Base-by-base conservation (phyloP, 1,140 invertebrate species). In the Tachypleus tridentatus region DNA sequence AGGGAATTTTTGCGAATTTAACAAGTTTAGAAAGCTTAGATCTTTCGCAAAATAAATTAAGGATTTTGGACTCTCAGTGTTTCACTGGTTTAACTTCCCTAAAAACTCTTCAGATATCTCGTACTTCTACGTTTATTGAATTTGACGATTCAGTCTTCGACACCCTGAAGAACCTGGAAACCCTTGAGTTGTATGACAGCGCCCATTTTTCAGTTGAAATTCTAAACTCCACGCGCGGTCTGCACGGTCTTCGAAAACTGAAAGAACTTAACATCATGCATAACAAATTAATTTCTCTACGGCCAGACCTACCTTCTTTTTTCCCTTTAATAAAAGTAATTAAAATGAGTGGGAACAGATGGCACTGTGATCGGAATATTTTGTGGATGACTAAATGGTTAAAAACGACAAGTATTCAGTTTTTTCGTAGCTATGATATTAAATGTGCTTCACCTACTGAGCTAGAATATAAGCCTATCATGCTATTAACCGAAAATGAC, bases 1-100 rank as follows among this genome's bases (percentile, higher is more conserved):
- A 70, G 11, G 64, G 70, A 11, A 69, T 73, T 10, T 79, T 82
- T 62, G 62, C 70, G 10, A 73, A 74, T 56, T 70, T 81, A 8
- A 65, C 66, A 3, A 74, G 70, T 60, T 71, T 82, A 7, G 72
- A 75, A 70, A 82, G 82, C 62, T 79, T 93, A 60, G 87, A 89
- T 78, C 74, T 92, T 70, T 90, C 88, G 4, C 80, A 85, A 73
- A 90, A 91, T 77, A 86, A 86, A 5, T 78, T 90, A 66, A 82
- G 83, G 73, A 75, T 78, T 63, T 77, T 90, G 57, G 79, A 83
- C 3, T 80, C 82, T 49, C 85, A 83, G 71, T 82, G 83, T 47
- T 83, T 91, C 61, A 79, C 80, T 63, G 85, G 86, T 4, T 82
- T 87, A 50, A 74, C 79, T 51, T 79, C 81, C 63, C 77, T 91